A percentile compares a stretch with the other conserved stretches of the same genome.
Conservation (phyloP, 2,113 vertebrate genomes). For the Pyrgilauda ruficollis region DNA sequence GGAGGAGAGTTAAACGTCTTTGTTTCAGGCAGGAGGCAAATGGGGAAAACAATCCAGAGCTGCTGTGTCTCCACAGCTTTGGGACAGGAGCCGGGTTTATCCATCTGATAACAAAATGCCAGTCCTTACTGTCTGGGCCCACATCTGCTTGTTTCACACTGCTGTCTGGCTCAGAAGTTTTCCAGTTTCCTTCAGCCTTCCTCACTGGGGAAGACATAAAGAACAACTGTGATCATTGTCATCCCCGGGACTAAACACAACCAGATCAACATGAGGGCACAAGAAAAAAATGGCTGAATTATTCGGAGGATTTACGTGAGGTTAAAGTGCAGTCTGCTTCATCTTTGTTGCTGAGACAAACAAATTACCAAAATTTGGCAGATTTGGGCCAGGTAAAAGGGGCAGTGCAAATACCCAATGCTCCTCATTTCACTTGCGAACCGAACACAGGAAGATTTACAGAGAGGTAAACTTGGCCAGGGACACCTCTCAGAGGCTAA, state of each 20-base stretch:
- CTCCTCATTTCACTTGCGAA: accelerated
- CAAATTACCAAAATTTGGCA: not conserved
- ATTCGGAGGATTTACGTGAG: not conserved
- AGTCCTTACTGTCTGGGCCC: not conserved
- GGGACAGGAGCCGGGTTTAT: not conserved
- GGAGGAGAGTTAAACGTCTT: not conserved
- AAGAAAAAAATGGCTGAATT: not conserved
- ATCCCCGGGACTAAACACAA: accelerated
- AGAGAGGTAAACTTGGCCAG: accelerated
- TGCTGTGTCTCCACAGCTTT: not conserved
- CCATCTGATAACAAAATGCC: not conserved
- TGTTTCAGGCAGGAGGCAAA: not conserved
- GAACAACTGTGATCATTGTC: not conserved
- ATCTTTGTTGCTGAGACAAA: not conserved
- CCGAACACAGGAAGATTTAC: no score
- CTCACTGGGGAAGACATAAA: not conserved
- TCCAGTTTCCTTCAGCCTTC: not conserved
- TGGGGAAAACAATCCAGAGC: not conserved
- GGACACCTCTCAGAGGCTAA: not conserved
- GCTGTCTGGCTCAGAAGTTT: not conserved
- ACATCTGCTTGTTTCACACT: not conserved
- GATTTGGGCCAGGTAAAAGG: not conserved
- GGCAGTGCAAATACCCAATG: not conserved
- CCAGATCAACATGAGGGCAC: not conserved
- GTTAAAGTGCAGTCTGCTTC: not conserved